Base-by-base conservation (phyloP, 2,888 invertebrate species). In the Patella pellucida region DNA sequence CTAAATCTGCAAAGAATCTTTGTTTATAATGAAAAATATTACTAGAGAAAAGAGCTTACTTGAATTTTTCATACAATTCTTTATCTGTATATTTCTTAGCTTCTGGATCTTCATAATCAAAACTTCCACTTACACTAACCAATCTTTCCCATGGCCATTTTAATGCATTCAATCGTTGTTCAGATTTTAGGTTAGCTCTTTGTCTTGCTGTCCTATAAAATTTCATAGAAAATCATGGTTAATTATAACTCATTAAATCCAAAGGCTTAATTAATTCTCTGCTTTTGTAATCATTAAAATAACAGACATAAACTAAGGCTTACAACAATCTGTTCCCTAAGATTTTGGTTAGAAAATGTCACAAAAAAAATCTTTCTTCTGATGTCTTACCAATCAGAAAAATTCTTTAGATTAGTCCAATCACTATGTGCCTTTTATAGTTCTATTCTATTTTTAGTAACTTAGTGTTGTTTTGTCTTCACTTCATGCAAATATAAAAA, bases 131-230 rank as follows among this genome's bases (percentile, higher is more conserved):
- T 1, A 85, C 84, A 71, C 89, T 88, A 27, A 87, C 85, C 31
- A 89, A 80, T 71, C 87, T 79, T 75, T 91, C 90, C 91, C 91
- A 91, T 1, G 91, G 90, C 90, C 90, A 90, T 72, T 89, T 89
- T 56, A 89, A 81, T 19, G 84, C 84, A 71, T 87, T 83, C 62
- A 86, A 74, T 15, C 89, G 77, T 75, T 88, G 85, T 52, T 91
- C 90, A 9, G 88, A 84, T 68, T 78, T 78, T 69, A 82, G 76
- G 79, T 89, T 89, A 9, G 90, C 82, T 5, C 82, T 74, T 68
- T 89, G 86, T 76, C 90, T 90, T 16, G 88, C 81, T 71, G 82
- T 79, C 69, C 84, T 85, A 76, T 12, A 75, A 62, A n/a, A 52
- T 52, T 15, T 73, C 50, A 54, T 50, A 23, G 31, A 51, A 52